Evolutionary conservation across 2,888 invertebrate genomes (phyloP), one percentile per base, ranked within the genome.

Genomic region (Athalia rosae): DNA sequence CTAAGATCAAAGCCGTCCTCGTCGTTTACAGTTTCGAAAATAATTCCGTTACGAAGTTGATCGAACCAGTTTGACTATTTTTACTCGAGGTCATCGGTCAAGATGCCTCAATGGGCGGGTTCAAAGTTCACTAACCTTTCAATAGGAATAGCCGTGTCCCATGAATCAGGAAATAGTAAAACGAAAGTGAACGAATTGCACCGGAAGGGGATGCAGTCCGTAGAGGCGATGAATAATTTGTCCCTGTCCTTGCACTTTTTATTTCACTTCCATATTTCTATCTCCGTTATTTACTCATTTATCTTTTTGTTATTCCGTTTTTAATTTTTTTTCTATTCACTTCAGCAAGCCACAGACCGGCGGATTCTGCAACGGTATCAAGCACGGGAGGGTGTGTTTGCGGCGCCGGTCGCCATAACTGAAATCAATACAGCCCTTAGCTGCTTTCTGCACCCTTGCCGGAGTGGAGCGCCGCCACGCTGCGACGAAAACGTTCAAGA

Each of bases 391-490:
- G 74, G 74, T 74, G 74, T 62, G 74, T 62, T 74, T 74, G 48
- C 79, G 80, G 78, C 80, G 81, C 80, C 82, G 82, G 83, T 85
- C 84, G 87, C 87, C 87, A 87, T 87, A 81, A 84, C 84, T 85
- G 85, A 86, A 87, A 87, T 87, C 87, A 87, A 87, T 87, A 87
- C 85, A 80, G 83, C 81, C 81, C 84, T 82, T 83, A 47, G 74
- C 50, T 56, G 5, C 48, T 62, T 43, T 15, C 61, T 50, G 53
- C 67, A 58, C 74, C 74, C 74, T 50, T 74, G 59, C 50, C 7
- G 59, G 74, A 59, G 48, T 41, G 61, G 50, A 71, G 71, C 71
- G 71, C 28, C 28, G 28, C 71, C 71, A 58, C 71, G 56, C 71
- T 58, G 71, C 71, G 71, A 71, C 71, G 13, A 58, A 71, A 11